A percentile compares a stretch with the other conserved stretches of the same genome.
These are phyloP conservation scores for Sebastes matsubarae DNA, from an alignment of 2,797 vertebrate genomes.

Conservation along the genomic window DNA sequence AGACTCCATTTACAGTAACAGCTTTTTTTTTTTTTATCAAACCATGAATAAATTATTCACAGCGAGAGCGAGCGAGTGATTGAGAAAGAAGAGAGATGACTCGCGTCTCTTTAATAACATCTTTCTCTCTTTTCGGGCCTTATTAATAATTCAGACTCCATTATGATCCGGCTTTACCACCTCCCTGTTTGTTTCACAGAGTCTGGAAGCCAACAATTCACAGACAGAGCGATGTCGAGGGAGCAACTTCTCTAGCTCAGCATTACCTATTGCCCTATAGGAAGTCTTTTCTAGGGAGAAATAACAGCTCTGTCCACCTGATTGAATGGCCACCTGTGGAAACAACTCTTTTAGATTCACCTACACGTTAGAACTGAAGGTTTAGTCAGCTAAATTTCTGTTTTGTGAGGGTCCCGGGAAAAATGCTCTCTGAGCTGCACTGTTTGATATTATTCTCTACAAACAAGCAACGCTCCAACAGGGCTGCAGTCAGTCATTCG, in stretches of 20 bases:
- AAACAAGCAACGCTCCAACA: constrained; percentile 4
- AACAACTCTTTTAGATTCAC: constrained; percentile 1
- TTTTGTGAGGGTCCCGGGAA: neutral
- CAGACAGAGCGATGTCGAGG: neutral
- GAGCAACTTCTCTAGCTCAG: constrained; percentile 17
- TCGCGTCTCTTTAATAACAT: constrained; percentile 69
- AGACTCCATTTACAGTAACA: constrained; percentile 55
- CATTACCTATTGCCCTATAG: neutral
- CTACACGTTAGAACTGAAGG: neutral
- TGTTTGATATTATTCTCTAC: neutral
- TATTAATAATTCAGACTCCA: constrained; percentile 79
- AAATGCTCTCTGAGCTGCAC: constrained; percentile 8
- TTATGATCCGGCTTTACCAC: constrained; percentile 55
- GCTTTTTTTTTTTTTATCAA: constrained; percentile 52
- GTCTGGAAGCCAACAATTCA: constrained; percentile 9
- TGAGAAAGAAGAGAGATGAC: constrained; percentile 37
- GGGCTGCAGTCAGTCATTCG: neutral
- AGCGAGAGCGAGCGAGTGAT: constrained; percentile 48
- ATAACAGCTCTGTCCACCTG: neutral
- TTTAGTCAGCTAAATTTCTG: neutral
- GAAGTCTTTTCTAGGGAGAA: constrained; percentile 1
- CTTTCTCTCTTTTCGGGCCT: constrained; percentile 47
- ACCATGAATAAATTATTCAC: constrained; percentile 72
- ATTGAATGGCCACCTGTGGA: neutral
- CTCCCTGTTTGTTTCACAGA: constrained; percentile 53